Base-by-base conservation (phyloP, 2,797 vertebrate species). In the Tangara arthus region DNA sequence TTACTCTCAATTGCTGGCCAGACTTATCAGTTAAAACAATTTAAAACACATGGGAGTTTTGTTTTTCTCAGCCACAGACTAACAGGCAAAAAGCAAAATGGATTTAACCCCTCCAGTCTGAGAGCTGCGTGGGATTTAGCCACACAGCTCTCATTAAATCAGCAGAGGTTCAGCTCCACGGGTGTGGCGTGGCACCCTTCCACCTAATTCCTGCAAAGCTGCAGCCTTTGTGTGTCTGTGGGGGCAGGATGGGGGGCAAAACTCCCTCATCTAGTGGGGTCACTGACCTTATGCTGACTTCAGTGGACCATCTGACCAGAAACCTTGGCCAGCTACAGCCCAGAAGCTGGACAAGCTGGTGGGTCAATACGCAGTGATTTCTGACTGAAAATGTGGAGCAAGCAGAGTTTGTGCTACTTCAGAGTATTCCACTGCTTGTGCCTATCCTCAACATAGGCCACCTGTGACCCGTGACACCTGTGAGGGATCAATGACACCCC, bases 1-100 rank as follows among this genome's bases (percentile, higher is more conserved):
- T 95, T 96, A 82, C 91, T 94, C 91, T 87, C 60, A 71, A 57
- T 82, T 96, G 80, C 94, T 93, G 89, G 82, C 85, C 91, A 96
- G 89, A 89, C 56, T 93, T 95, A 96, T 96, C 93, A 90, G 82
- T 84, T 76, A 53, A 91, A 94, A 94, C 82, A 94, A 91, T 95
- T 95, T 82, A 87, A 96, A 96, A 94, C 89, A 95, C 70, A 91
- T 90, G 94, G 90, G n/a, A 79, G 30, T 22, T 50, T 59, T 82
- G 71, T 76, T 94, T 86, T 81, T 28, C 86, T 94, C 56, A 86
- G 47, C 77, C 91, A 76, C 82, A 77, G 65, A 52, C 63, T 83
- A 95, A 56, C 30, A 94, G 80, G 77, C 70, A 68, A 79, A 82
- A 65, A 91, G 23, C 10, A 2, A 77, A 93, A 88, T 16, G 42